phyloP scores from a whole-genome alignment of 2,888 invertebrate genomes.

The Meandrusa payeni region DNA sequence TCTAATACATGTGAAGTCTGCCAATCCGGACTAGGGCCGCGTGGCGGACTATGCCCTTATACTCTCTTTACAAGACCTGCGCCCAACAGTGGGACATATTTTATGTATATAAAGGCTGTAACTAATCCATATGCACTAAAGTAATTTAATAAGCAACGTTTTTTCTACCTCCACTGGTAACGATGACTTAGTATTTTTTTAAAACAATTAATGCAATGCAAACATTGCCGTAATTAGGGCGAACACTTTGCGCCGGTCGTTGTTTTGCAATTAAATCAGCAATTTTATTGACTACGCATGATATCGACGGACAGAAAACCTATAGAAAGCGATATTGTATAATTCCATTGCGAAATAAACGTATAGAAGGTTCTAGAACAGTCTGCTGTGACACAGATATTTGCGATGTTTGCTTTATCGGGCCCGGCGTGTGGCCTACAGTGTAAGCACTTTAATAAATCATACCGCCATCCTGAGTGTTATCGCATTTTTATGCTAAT shows the following conservation, averaged over 20 bases:
- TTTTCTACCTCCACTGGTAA: background rate
- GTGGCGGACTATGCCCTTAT: too few relatives aligned
- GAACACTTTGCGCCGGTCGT: background rate
- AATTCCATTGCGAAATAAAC: slow-evolving; percentile 2
- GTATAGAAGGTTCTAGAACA: slow-evolving; percentile 10
- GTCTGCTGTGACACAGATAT: slow-evolving; percentile 15
- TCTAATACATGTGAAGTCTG: too few relatives aligned
- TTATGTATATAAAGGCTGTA: too few relatives aligned
- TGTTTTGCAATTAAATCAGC: slow-evolving; percentile 3
- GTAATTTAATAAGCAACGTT: too few relatives aligned
- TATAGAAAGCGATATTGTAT: background rate
- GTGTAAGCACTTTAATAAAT: slow-evolving; percentile 16
- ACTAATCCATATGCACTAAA: too few relatives aligned
- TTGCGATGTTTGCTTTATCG: slow-evolving; percentile 19
- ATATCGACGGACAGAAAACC: background rate
- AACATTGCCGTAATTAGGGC: slow-evolving; percentile 18
- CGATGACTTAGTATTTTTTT: background rate
- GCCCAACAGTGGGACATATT: too few relatives aligned
- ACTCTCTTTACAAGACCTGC: too few relatives aligned
- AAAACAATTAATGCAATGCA: slow-evolving; percentile 4
- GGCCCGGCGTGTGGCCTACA: background rate
- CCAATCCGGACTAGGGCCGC: too few relatives aligned
- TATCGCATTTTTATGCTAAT: slow-evolving; percentile 22
- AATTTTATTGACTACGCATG: slow-evolving; percentile 1
- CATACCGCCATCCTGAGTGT: slow-evolving; percentile 14